Percentiles rank a stretch among this genome's conserved stretches.
Evolutionary conservation across 2,888 invertebrate species (phyloP).

Genomic region (Melolontha melolontha): DNA sequence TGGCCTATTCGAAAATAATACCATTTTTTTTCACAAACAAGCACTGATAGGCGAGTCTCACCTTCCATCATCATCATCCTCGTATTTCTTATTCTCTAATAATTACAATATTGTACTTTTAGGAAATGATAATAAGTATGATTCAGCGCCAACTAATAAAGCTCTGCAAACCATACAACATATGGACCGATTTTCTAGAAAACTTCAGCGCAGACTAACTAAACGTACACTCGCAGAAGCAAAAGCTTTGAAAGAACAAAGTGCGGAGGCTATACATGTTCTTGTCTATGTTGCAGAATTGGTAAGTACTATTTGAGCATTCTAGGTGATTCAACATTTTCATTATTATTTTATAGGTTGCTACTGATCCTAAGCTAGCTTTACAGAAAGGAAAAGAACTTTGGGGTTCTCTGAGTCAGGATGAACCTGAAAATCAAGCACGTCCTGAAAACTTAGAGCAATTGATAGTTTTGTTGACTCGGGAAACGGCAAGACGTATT

Average conservation of each 20-base stretch:
- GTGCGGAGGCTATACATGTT: constrained; percentile 79
- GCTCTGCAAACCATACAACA: constrained; percentile 83
- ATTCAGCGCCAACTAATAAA: constrained; percentile 65
- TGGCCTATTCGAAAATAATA: no score
- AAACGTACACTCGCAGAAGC: constrained; percentile 84
- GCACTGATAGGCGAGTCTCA: no score
- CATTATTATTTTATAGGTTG: constrained; percentile 71
- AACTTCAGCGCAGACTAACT: constrained; percentile 81
- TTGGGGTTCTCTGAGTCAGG: constrained; percentile 77
- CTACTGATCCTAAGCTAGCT: constrained; percentile 82
- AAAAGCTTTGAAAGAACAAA: constrained; percentile 83
- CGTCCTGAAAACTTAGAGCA: constrained; percentile 84
- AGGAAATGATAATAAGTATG: constrained; percentile 72
- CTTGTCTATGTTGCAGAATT: constrained; percentile 82
- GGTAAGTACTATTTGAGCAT: constrained; percentile 66
- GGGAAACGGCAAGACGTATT: constrained; percentile 82
- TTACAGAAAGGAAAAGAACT: constrained; percentile 79
- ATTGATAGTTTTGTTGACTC: constrained; percentile 77
- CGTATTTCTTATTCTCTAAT: not conserved
- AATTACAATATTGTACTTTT: constrained; percentile 25
- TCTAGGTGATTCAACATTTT: not conserved
- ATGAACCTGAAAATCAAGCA: constrained; percentile 89
- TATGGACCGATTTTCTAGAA: constrained; percentile 80
- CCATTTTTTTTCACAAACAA: no score
- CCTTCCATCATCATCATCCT: no score